Conservation (phyloP, 2,888 invertebrate genomes). For the Sicus ferrugineus region DNA sequence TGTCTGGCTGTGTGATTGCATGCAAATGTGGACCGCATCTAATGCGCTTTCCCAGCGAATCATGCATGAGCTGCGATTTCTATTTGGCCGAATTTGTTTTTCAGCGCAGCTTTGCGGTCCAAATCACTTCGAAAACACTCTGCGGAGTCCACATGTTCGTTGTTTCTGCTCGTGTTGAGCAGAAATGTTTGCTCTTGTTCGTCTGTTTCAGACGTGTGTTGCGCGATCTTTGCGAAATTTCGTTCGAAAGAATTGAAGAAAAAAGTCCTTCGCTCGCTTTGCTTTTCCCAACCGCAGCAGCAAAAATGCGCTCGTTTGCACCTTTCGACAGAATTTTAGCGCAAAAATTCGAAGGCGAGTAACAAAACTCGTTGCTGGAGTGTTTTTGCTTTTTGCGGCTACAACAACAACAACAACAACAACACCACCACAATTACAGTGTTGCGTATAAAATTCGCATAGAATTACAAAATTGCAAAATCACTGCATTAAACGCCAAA, state of each 20-base stretch:
- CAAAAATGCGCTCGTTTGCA: not conserved
- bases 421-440: not conserved
- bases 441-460: constrained; percentile 4
- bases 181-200: no score
- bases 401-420: not conserved
- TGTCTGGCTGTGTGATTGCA: not conserved
- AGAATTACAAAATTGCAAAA: constrained; percentile 35
- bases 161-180: not conserved
- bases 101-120: not conserved
- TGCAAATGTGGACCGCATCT: not conserved
- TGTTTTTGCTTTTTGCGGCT: no score
- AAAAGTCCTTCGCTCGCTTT: not conserved
- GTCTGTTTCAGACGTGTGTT: no score
- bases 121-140: not conserved
- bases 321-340: constrained; percentile 18
- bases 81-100: no score
- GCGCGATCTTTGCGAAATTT: no score
- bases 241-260: no score
- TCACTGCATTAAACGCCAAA: constrained; percentile 42
- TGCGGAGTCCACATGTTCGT: not conserved
- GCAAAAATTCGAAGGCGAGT: constrained; percentile 3
- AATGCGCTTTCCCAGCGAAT: not conserved
- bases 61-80: not conserved
- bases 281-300: not conserved
- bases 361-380: no score